Base-by-base conservation (phyloP, 2,888 invertebrate species). In the Stenchaetothrips biformis region DNA sequence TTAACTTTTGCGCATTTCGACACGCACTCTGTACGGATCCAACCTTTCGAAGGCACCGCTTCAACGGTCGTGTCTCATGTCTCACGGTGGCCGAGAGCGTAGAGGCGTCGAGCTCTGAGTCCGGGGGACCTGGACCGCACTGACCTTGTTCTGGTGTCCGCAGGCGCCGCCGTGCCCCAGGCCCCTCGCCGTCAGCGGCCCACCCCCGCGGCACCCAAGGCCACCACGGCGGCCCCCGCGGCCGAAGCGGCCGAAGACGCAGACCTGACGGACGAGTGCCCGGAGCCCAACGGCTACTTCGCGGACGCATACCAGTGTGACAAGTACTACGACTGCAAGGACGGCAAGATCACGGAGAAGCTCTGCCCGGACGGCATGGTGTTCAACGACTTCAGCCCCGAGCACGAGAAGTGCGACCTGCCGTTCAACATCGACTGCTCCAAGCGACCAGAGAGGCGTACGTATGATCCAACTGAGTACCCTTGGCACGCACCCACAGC, bases 361-460 rank as follows among this genome's bases (percentile, higher is more conserved):
- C 89, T 95, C 4, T 96, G 96, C 83, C 93, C 95, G 0, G 96
- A 96, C 85, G 96, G 96, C 37, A 92, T 95, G 90, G 95, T 96
- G 79, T 96, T 96, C 89, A 95, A 96, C 84, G 96, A 95, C 87
- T 95, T 92, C 87, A 93, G 92, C 83, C 89, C 92, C 2, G 91
- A 91, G 81, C 92, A 94, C 81, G 96, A 95, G 86, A 95, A 95
- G 85, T 96, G 95, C 84, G 95, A 95, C 86, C 88, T 95, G 83
- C 95, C 95, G 0, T 94, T 94, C 87, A 95, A 95, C 85, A 92
- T 96, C 81, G 95, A 96, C 86, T 96, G 96, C 87, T 90, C 90
- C 0, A 91, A 92, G 83, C 89, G 95, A 81, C 90, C 93, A 11
- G 92, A 93, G 85, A 88, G 92, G 83, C 96, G 96, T 96, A 89